Conservation (phyloP, 2,113 vertebrate species). For the Pygoscelis antarcticus region DNA sequence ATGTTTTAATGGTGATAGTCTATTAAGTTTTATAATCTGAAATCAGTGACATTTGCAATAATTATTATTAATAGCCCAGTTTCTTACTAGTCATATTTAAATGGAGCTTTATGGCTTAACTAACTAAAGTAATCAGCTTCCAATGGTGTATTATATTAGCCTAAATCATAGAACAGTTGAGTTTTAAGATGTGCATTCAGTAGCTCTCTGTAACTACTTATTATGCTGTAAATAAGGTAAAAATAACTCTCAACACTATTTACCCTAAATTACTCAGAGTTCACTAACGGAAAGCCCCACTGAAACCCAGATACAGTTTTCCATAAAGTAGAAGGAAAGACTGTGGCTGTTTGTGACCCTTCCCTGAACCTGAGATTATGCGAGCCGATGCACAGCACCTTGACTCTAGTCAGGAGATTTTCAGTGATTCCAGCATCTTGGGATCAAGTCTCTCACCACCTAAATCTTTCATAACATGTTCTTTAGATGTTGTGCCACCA, state of each 20-base stretch:
- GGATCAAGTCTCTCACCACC: not conserved
- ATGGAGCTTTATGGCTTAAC: constrained; percentile 48
- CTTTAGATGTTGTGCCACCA: not conserved
- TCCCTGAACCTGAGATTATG: not conserved
- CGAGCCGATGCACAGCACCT: not conserved
- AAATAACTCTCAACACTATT: not conserved
- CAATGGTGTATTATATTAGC: constrained; percentile 26
- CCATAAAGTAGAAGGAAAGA: not conserved
- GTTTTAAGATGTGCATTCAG: not conserved
- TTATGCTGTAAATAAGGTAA: not conserved
- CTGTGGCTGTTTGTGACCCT: not conserved
- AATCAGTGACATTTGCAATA: constrained; percentile 69
- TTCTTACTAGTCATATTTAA: constrained; percentile 55
- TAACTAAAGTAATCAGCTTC: constrained; percentile 41
- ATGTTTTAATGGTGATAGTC: constrained; percentile 58
- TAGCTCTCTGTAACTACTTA: not conserved
- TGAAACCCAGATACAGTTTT: not conserved
- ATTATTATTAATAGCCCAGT: constrained; percentile 63
- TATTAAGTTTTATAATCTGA: constrained; percentile 66
- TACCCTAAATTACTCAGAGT: not conserved
- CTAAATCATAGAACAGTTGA: not conserved
- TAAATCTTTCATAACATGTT: not conserved
- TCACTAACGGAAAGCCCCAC: not conserved
- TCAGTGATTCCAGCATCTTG: not conserved
- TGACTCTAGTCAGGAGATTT: not conserved